A percentile compares a stretch with the other conserved stretches of the same genome.
Evolutionary conservation across 2,888 invertebrate genomes (phyloP).

Genomic region (Yponomeuta plumbellus): DNA sequence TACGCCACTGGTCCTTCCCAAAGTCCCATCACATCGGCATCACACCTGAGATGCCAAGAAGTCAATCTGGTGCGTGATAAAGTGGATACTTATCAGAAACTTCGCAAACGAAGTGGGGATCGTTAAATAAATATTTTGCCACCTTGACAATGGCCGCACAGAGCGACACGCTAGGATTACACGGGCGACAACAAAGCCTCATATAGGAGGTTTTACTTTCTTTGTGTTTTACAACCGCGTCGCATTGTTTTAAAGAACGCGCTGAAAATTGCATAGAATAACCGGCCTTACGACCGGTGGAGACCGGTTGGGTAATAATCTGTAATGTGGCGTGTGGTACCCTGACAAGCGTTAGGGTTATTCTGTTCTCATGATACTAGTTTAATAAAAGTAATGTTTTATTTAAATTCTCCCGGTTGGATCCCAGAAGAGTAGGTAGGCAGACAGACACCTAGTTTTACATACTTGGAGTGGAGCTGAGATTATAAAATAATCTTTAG

Average conservation of each 20-base stretch:
- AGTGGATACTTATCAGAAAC: background rate
- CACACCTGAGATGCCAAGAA: background rate
- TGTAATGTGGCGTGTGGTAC: background rate
- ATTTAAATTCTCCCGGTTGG: too few relatives aligned
- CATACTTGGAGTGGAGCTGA: too few relatives aligned
- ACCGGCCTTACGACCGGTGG: background rate
- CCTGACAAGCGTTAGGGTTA: background rate
- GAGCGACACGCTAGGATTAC: background rate
- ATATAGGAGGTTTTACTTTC: constrained; percentile 1
- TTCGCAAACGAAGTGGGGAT: background rate
- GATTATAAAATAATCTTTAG: too few relatives aligned
- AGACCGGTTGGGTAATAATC: background rate
- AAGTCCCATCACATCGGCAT: background rate
- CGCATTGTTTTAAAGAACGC: background rate
- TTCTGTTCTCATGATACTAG: background rate
- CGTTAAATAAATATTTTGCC: constrained; percentile 14
- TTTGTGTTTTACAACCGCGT: constrained; percentile 8
- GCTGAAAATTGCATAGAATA: background rate
- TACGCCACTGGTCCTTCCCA: too few relatives aligned
- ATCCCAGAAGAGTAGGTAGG: too few relatives aligned
- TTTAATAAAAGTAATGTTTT: constrained; percentile 27
- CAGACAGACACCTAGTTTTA: too few relatives aligned
- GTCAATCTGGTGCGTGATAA: background rate
- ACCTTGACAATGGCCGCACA: constrained; percentile 20
- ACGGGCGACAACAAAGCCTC: background rate